Evolutionary conservation across 2,888 invertebrate species (phyloP).

Genomic region (Conistra vaccinii): DNA sequence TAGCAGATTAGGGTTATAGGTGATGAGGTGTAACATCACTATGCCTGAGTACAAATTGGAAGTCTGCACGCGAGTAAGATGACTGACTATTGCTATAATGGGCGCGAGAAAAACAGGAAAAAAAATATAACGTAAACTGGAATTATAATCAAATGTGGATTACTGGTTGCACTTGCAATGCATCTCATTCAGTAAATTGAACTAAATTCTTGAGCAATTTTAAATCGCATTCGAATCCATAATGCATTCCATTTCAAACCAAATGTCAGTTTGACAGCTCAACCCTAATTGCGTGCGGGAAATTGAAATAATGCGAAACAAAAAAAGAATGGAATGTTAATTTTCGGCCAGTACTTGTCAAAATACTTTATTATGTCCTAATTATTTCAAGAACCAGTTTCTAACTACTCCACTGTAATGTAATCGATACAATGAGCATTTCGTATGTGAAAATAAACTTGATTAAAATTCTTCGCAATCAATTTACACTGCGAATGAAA

Average conservation of each 20-base stretch:
- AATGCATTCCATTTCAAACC: conserved; percentile 12
- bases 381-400: conserved; percentile 36
- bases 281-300: conserved; percentile 29
- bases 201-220: conserved; percentile 5
- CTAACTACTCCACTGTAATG: conserved; percentile 25
- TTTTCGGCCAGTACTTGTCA: conserved; percentile 16
- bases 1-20: conserved; percentile 45
- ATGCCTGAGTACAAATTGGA: conserved; percentile 21
- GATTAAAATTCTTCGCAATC: conserved; percentile 36
- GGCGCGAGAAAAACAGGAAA: not conserved
- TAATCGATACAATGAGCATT: conserved; percentile 22
- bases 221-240: conserved; percentile 20
- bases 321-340: conserved; percentile 15
- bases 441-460: conserved; percentile 12
- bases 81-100: not conserved
- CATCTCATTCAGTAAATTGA: not conserved
- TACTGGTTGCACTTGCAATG: not conserved
- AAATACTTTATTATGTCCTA: conserved; percentile 15
- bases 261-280: conserved; percentile 47
- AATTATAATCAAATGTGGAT: not conserved
- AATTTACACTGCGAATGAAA: conserved; percentile 36
- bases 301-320: conserved; percentile 2
- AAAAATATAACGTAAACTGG: not conserved
- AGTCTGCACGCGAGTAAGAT: not conserved
- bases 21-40: conserved; percentile 28